Evolutionary conservation across 2,888 invertebrate species (phyloP), one percentile per base, ranked within the genome.

Genomic region (Dynastes grantii): DNA sequence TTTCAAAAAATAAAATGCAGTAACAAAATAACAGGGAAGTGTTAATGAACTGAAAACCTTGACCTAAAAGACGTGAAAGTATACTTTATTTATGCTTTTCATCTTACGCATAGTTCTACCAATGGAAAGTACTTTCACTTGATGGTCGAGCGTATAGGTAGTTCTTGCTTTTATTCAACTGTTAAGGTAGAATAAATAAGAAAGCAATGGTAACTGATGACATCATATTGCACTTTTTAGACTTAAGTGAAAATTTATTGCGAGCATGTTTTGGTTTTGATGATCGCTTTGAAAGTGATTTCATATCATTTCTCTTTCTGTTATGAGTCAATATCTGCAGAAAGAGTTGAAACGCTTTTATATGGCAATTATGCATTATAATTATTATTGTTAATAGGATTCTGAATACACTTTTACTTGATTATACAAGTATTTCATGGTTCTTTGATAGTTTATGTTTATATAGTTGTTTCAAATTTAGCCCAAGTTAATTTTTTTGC

Each of bases 11-110:
- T 11, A 22, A 8, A 27, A 13, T 29, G 27, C 27, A 68, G 29
- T 49, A 40, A 71, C 16, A 16, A 61, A 75, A 61, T 40, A 55
- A 73, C 51, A 51, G 51, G 32, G 27, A 45, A 76, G 63, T 79
- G 79, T 76, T 79, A 79, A 76, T 79, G 79, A 79, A 79, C 79
- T 76, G 58, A 65, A 64, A 67, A 79, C 79, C 79, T 76, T 79
- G 79, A 71, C 79, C 79, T 70, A 22, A 49, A 70, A 79, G 51
- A 61, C 64, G 77, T 55, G 78, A 78, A 78, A 78, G 78, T 78
- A 40, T 65, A 75, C 61, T 61, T 68, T 61, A 61, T 37, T 73
- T 73, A 75, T 65, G 40, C 73, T 73, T 73, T 71, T 45, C 67
- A 77, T 77, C 77, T 77, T 58, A 37, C 68, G 55, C 29, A 53